Conservation (phyloP, 2,888 invertebrate genomes). For the Erebia aethiops region DNA sequence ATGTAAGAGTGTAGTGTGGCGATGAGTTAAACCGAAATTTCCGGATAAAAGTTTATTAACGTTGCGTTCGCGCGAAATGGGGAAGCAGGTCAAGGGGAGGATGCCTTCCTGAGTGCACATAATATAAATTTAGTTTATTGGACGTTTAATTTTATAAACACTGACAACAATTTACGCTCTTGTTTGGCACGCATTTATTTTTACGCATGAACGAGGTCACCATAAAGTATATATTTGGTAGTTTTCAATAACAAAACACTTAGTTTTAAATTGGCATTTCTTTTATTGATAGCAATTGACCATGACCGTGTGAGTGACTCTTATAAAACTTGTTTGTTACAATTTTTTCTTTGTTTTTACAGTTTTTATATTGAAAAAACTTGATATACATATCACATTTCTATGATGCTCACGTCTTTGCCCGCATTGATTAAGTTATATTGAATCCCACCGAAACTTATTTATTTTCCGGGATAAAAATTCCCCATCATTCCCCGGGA, state of each 20-base stretch:
- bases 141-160: slow-evolving; percentile 4
- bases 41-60: slow-evolving; percentile 46
- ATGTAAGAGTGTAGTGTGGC: slow-evolving; percentile 55
- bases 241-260: not conserved
- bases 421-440: no score
- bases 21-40: slow-evolving; percentile 45
- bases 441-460: no score
- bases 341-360: not conserved
- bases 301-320: not conserved
- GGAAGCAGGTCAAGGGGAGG: slow-evolving; percentile 53
- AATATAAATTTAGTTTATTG: slow-evolving; percentile 19
- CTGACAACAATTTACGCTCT: not conserved
- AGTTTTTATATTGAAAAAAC: no score
- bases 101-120: slow-evolving; percentile 2
- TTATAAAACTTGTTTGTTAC: not conserved
- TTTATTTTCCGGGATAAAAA: no score
- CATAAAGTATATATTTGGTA: not conserved
- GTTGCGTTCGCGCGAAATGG: slow-evolving; percentile 38
- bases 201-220: not conserved
- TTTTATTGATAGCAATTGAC: not conserved
- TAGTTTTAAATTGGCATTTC: not conserved
- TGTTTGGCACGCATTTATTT: not conserved
- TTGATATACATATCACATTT: no score
- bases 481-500: no score
- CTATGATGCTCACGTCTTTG: no score